These are phyloP conservation scores for Ia io DNA, from an alignment of 2,113 vertebrate species.

Conservation along the genomic window DNA sequence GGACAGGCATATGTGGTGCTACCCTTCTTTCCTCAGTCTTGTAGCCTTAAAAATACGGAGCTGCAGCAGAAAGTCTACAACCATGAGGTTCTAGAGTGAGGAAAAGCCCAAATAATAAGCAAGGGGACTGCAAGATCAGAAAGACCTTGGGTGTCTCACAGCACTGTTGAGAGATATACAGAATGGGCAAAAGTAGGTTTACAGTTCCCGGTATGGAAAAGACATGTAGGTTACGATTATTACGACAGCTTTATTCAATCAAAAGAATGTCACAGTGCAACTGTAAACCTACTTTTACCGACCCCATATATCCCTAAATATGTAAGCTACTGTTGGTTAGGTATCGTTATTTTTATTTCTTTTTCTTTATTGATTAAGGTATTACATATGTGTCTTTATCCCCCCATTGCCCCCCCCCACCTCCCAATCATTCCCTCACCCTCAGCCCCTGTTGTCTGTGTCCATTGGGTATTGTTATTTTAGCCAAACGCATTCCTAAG, in stretches of 20 bases:
- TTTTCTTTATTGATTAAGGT: too few relatives aligned
- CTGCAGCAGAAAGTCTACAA: not conserved
- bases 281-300: not conserved
- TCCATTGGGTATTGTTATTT: not conserved
- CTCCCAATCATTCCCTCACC: too few relatives aligned
- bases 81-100: not conserved
- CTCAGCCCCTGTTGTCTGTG: too few relatives aligned
- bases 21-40: not conserved
- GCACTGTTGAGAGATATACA: not conserved
- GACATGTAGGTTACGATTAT: not conserved
- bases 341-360: not conserved
- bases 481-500: not conserved
- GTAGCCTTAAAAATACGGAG: not conserved
- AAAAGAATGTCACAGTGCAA: not conserved
- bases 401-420: too few relatives aligned
- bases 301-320: not conserved
- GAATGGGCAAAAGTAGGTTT: not conserved
- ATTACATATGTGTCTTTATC: too few relatives aligned
- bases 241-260: not conserved
- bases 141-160: not conserved
- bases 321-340: not conserved
- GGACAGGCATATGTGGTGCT: not conserved
- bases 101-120: not conserved
- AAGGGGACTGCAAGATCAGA: not conserved
- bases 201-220: not conserved